Conservation (phyloP, 2,797 vertebrate species). For the Tamandua tetradactyla region DNA sequence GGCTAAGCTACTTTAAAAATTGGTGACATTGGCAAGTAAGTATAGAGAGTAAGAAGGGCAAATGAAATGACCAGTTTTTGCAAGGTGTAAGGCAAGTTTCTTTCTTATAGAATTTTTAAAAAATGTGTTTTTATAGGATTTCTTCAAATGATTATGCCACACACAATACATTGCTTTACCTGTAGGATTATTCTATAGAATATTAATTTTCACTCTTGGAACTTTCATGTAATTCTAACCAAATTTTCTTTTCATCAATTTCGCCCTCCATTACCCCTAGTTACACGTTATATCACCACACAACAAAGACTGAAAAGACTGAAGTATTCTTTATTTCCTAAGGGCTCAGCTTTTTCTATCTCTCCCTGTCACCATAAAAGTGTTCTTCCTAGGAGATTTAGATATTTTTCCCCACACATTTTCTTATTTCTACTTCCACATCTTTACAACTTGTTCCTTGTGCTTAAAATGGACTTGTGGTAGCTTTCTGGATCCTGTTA, state of each 20-base stretch:
- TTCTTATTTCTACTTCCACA: conserved; percentile 3
- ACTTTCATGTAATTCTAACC: conserved; percentile 51
- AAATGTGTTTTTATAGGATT: not conserved
- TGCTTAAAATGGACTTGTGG: not conserved
- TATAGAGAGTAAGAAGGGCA: not conserved
- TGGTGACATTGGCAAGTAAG: not conserved
- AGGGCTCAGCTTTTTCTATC: conserved; percentile 21
- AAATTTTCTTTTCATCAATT: conserved; percentile 67
- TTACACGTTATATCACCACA: conserved; percentile 22
- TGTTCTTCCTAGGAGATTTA: not conserved
- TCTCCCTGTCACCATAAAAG: not conserved
- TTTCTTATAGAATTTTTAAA: conserved; percentile 31
- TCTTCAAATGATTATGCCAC: conserved; percentile 27
- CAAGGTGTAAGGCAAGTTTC: not conserved
- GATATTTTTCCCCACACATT: not conserved
- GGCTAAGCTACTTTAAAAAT: not conserved
- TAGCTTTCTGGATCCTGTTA: conserved; percentile 4
- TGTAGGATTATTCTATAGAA: conserved; percentile 54
- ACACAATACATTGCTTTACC: conserved; percentile 43
- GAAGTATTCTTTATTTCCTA: not conserved
- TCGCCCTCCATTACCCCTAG: conserved; percentile 50
- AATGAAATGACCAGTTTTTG: not conserved
- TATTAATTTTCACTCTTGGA: conserved; percentile 55
- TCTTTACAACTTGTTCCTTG: not conserved
- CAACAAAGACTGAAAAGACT: not conserved